phyloP scores from a whole-genome alignment of 2,797 vertebrate genomes.

The Philypnodon macrostomus region DNA sequence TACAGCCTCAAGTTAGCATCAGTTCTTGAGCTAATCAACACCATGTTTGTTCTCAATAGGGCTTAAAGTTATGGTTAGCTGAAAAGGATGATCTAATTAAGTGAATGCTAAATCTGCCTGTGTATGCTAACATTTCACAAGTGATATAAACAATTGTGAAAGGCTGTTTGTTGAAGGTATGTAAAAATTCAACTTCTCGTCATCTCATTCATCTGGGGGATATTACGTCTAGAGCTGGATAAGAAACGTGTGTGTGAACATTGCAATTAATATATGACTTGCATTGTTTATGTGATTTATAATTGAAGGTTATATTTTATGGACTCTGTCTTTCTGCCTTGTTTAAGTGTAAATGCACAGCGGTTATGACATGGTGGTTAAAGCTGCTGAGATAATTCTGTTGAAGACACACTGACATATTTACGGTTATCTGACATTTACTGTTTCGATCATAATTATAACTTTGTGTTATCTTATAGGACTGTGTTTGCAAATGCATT shows the following conservation, averaged over 20 bases:
- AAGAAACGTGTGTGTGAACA: not conserved
- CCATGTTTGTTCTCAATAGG: conserved; percentile 24
- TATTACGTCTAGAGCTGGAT: not conserved
- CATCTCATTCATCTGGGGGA: not conserved
- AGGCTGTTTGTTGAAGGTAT: not conserved
- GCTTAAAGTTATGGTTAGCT: not conserved
- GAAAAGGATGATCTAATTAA: conserved; percentile 15
- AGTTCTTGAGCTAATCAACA: conserved; percentile 30
- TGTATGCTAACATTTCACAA: not conserved
- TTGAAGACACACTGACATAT: conserved; percentile 36
- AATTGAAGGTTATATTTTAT: not conserved
- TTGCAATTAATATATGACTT: not conserved
- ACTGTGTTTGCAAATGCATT: conserved; percentile 7
- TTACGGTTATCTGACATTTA: conserved; percentile 60
- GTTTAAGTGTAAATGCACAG: not conserved
- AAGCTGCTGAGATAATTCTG: conserved; percentile 5
- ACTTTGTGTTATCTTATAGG: conserved; percentile 44
- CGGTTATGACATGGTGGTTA: not conserved
- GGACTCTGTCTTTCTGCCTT: not conserved
- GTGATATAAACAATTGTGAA: not conserved
- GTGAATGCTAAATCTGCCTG: not conserved
- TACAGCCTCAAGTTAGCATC: conserved; percentile 18
- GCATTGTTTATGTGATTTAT: not conserved
- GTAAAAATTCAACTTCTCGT: not conserved
- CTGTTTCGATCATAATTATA: conserved; percentile 25